Base-by-base conservation (phyloP, 2,888 invertebrate genomes). In the Branchipolynoe longqiensis region DNA sequence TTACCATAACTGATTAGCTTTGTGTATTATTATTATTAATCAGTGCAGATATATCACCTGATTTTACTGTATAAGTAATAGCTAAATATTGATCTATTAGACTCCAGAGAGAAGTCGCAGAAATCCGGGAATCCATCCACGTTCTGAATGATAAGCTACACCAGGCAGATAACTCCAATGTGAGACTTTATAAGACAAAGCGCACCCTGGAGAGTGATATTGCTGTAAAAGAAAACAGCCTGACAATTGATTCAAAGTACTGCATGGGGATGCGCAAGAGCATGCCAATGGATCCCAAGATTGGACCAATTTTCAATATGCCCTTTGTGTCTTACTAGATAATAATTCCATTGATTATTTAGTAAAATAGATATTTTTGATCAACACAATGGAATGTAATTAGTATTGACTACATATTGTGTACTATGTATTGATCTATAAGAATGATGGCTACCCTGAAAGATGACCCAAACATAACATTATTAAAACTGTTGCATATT, bases 161-260 rank as follows among this genome's bases (percentile, higher is more conserved):
- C 87, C 90, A 92, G n/a, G 93, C 93, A n/a, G 93, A 94, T 87
- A 91, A 91, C 85, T 91, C 92, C 58, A 89, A 94, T 86, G 92
- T 92, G 40, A 89, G 93, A 40, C 95, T 98, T 90, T 95, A 98
- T 82, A 96, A 97, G 92, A 97, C 97, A 14, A 95, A 97, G 90
- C 96, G 97, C 1, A 96, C 95, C 59, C 95, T 98, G 74, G 98
- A 98, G 94, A 96, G 96, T 59, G 98, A 98, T 94, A 95, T 97
- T 87, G 95, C 96, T 82, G 95, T 96, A 92, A 98, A 98, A 95
- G 96, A 96, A 88, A 97, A 97, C 92, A 96, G 97, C 18, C 95
- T 98, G 87, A 97, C 97, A 93, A 97, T 98, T 89, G 98, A 98
- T 95, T 95, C 97, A 88, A 98, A 98, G 94, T 97, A 97, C 94